A percentile compares a stretch with the other conserved stretches of the same genome.
Evolutionary conservation across 2,113 vertebrate species (phyloP).

Genomic region (Lates calcarifer): DNA sequence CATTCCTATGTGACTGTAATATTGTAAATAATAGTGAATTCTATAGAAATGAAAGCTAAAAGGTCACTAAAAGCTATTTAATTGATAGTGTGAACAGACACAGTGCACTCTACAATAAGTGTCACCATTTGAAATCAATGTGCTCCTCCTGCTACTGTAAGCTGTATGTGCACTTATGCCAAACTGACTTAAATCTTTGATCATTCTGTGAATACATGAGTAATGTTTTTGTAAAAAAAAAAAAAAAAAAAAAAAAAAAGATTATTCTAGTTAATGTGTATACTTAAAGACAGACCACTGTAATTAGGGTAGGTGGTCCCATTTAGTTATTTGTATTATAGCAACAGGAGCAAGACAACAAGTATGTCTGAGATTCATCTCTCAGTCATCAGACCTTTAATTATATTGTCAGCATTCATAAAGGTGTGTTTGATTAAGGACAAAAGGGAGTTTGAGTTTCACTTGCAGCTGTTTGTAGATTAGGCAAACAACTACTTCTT

Average conservation of each 20-base stretch:
- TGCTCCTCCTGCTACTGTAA: constrained; percentile 64
- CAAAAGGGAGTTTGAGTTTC: constrained; percentile 12
- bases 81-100: constrained; percentile 36
- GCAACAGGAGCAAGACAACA: constrained; percentile 19
- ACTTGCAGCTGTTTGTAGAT: background rate
- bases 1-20: constrained; percentile 53
- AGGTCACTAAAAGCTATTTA: constrained; percentile 54
- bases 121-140: constrained; percentile 56
- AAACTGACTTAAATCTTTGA: constrained; percentile 53
- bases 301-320: constrained; percentile 45
- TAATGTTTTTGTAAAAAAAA: constrained; percentile 58
- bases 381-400: constrained; percentile 27
- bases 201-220: constrained; percentile 63
- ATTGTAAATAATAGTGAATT: constrained; percentile 70
- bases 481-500: background rate
- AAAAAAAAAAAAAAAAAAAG: constrained; percentile 16
- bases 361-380: constrained; percentile 11
- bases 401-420: background rate
- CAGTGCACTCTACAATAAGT: constrained; percentile 48
- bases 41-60: constrained; percentile 57
- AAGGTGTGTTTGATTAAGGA: constrained; percentile 7
- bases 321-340: constrained; percentile 60
- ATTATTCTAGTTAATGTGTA: constrained; percentile 63
- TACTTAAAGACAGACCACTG: constrained; percentile 49
- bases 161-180: constrained; percentile 66